Evolutionary conservation across 2,888 invertebrate species (phyloP), one percentile per base, ranked within the genome.

Genomic region (Keiferia lycopersicella): DNA sequence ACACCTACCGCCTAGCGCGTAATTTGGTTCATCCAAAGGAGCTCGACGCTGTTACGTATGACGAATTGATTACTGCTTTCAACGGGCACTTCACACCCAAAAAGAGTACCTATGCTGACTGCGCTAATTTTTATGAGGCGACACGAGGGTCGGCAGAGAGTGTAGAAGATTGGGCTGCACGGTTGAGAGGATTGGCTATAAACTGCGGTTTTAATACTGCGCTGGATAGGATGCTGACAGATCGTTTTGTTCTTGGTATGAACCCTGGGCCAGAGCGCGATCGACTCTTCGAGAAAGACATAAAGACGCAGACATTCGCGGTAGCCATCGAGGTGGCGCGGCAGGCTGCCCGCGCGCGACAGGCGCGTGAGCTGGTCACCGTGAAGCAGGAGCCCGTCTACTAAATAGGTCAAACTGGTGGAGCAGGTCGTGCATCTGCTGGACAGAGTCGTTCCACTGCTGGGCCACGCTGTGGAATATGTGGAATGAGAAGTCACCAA

Each of bases 1-100:
- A 53, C 16, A 26, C 53, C 16, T 53, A 53, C 16, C 20, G 53
- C 12, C 26, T 53, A 22, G 53, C 53, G 22, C 53, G 53, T 53
- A 53, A 53, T 53, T 53, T 53, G 22, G 53, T 53, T 12, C 22
- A 53, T 22, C 53, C 53, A 22, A 22, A 22, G 22, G 16, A 20
- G 12, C 22, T 53, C 20, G 53, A 53, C 12, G 16, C 22, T 10
- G 22, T 53, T 53, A 53, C 53, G 53, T 53, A 53, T 14, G 53
- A 6, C 2, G 45, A 48, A 8, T 16, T 48, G 12, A 8, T 48
- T 48, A 8, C n/a, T 10, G 53, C 22, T 12, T 8, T 53, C 26
- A 53, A 53, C 53, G 53, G 11, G 8, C 53, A 53, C 16, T 53
- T 53, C 22, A 26, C 12, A 11, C 53, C 53, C 12, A 53, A 22